Conservation (phyloP, 2,113 vertebrate genomes). For the Podarcis raffonei region DNA sequence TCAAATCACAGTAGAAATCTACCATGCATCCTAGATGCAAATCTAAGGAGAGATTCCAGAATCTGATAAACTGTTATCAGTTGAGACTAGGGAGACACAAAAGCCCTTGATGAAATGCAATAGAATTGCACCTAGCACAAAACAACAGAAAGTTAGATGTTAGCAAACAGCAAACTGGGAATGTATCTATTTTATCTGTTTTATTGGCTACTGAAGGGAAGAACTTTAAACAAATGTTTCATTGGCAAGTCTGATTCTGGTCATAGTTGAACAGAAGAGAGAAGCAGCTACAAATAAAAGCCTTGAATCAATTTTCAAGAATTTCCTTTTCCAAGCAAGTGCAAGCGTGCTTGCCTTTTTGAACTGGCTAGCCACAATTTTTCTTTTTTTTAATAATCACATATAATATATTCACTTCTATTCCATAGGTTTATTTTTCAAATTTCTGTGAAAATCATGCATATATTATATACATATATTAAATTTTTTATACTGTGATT, state of each 20-base stretch:
- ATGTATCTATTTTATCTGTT: neutral
- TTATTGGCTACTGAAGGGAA: neutral
- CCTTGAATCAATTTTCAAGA: neutral
- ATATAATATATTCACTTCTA: conserved; percentile 7
- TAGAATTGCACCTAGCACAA: neutral
- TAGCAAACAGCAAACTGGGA: neutral
- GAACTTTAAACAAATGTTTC: neutral
- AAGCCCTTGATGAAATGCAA: neutral
- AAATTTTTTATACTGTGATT: conserved; percentile 62
- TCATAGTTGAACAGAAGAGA: neutral
- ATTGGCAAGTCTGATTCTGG: neutral
- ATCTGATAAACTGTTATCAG: neutral
- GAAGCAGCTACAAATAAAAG: neutral
- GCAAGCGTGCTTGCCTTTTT: neutral
- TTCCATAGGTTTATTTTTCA: conserved; percentile 24
- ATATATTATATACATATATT: conserved; percentile 27
- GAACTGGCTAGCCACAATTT: neutral
- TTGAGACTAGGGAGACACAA: neutral
- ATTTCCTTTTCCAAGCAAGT: neutral
- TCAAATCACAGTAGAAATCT: too few species aligned
- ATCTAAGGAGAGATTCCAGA: neutral
- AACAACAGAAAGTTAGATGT: neutral
- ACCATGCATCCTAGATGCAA: neutral
- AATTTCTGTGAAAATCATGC: conserved; percentile 39
- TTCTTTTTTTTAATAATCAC: neutral